These are phyloP conservation scores for Loriculus beryllinus DNA, from an alignment of 2,797 vertebrate species.

Conservation along the genomic window DNA sequence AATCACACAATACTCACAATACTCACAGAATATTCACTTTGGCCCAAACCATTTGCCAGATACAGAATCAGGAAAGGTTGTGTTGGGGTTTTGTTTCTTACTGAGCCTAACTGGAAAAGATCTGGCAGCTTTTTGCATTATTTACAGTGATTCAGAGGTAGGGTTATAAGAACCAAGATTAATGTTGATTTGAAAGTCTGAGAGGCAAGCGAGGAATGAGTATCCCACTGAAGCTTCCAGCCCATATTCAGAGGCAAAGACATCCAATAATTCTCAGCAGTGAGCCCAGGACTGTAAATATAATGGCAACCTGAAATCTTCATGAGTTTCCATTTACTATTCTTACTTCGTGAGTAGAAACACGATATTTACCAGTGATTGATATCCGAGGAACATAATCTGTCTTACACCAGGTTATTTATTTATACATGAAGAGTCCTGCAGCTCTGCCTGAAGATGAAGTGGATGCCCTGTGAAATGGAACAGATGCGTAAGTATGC, in stretches of 20 bases:
- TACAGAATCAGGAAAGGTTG: background rate
- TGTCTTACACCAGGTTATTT: conserved; percentile 48
- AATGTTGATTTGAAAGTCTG: conserved; percentile 22
- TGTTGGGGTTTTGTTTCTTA: background rate
- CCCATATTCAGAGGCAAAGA: background rate
- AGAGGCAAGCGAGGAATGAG: background rate
- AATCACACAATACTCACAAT: background rate
- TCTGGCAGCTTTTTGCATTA: background rate
- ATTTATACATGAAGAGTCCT: conserved; percentile 51
- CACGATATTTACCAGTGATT: conserved; percentile 47
- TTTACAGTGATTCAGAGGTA: background rate
- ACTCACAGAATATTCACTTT: background rate
- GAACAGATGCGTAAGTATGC: background rate
- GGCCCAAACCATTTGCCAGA: background rate
- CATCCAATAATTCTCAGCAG: conserved; percentile 31
- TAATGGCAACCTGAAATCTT: conserved; percentile 49
- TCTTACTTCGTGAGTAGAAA: conserved; percentile 21
- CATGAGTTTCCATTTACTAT: conserved; percentile 52
- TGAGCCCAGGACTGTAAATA: conserved; percentile 17
- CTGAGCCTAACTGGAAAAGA: background rate
- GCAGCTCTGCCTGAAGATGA: conserved; percentile 37
- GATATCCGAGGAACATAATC: conserved; percentile 41
- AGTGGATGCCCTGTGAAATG: background rate
- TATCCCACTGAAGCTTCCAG: conserved; percentile 8
- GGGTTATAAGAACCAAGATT: background rate